A percentile compares a stretch with the other conserved stretches of the same genome.
Conservation (phyloP, 2,888 invertebrate species). For the Dioctria linearis region DNA sequence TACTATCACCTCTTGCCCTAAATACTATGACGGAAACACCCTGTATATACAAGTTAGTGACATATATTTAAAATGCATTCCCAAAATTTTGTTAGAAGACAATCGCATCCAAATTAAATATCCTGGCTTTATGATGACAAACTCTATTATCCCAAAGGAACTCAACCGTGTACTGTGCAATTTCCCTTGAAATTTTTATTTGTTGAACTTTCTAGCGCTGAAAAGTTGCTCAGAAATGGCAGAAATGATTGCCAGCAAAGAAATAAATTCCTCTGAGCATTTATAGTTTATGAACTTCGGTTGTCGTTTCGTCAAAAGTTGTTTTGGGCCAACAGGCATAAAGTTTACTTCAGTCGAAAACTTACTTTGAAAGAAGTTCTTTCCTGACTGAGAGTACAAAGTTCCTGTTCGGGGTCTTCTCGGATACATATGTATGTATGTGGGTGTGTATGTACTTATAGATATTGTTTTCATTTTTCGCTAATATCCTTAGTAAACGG, state of each 20-base stretch:
- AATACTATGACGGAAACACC: too few species aligned
- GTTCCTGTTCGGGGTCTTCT: background rate
- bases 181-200: conserved; percentile 1
- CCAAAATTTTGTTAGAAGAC: too few species aligned
- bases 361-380: background rate
- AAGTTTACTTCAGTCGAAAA: conserved; percentile 29
- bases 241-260: conserved; percentile 13
- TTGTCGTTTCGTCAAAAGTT: conserved; percentile 25
- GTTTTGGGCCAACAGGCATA: conserved; percentile 38
- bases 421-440: background rate
- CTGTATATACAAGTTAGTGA: too few species aligned
- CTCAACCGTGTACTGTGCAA: background rate
- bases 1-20: too few species aligned
- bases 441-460: too few species aligned
- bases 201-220: background rate
- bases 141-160: background rate
- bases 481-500: conserved; percentile 30
- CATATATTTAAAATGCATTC: too few species aligned
- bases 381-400: background rate
- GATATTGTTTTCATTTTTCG: conserved; percentile 13
- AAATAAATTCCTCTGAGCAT: conserved; percentile 25
- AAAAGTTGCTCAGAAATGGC: conserved; percentile 16
- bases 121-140: too few species aligned
- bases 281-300: conserved; percentile 24
- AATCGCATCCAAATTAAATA: too few species aligned